Evolutionary conservation across 2,888 invertebrate species (phyloP).

Genomic region (Galeopsomyia nigrocyanea): DNA sequence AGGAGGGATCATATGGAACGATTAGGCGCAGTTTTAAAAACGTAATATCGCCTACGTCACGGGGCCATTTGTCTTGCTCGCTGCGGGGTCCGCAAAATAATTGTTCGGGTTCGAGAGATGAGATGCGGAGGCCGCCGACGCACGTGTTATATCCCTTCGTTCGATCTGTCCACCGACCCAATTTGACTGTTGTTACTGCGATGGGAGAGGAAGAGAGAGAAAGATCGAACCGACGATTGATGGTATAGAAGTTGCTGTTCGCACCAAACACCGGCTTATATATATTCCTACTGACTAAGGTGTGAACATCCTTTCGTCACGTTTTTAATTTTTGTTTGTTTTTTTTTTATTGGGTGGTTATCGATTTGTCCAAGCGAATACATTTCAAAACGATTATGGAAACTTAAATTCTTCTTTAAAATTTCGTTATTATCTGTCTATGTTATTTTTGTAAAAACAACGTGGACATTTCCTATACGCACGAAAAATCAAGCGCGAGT

Average conservation of each 20-base stretch:
- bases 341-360: neutral
- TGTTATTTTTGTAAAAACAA: neutral
- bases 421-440: no score
- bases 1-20: conserved; percentile 46
- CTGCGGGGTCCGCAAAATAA: conserved; percentile 66
- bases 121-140: conserved; percentile 44
- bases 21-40: conserved; percentile 66
- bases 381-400: no score
- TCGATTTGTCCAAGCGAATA: no score
- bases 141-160: conserved; percentile 13
- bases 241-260: conserved; percentile 51
- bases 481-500: neutral
- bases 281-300: conserved; percentile 8
- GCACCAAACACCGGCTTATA: conserved; percentile 33
- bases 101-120: conserved; percentile 59
- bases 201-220: neutral
- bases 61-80: conserved; percentile 67
- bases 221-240: conserved; percentile 54
- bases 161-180: conserved; percentile 58
- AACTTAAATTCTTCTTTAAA: no score
- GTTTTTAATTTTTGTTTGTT: neutral
- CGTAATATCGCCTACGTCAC: conserved; percentile 67
- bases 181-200: conserved; percentile 55
- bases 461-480: neutral
- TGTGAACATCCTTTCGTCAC: conserved; percentile 45